phyloP scores from a whole-genome alignment of 2,113 vertebrate genomes.

The Trogon surrucura region DNA sequence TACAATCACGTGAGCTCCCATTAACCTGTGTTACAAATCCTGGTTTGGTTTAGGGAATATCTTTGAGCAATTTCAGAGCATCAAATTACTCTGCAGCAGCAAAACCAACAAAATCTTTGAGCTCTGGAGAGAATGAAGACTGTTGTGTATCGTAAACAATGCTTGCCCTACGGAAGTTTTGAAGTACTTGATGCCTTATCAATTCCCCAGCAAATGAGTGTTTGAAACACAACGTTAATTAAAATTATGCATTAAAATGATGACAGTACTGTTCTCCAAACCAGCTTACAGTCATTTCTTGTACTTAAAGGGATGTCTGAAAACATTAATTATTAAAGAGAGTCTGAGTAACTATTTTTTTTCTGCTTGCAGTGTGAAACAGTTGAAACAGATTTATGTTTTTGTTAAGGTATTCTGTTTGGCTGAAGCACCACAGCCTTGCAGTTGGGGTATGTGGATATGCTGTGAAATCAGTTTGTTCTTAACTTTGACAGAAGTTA shows the following conservation, averaged over 20 bases:
- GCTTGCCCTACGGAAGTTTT: background rate
- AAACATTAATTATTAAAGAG: slow-evolving; percentile 12
- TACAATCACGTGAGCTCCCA: background rate
- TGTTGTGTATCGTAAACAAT: background rate
- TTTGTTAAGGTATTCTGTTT: background rate
- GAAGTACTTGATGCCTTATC: background rate
- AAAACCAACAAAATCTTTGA: background rate
- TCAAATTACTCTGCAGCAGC: slow-evolving; percentile 9
- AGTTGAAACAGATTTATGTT: background rate
- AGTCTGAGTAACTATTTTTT: background rate
- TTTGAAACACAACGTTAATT: background rate
- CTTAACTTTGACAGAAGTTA: background rate
- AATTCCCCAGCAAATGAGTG: background rate
- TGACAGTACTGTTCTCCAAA: background rate
- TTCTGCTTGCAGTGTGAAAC: background rate
- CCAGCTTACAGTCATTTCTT: background rate
- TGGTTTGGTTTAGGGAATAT: background rate
- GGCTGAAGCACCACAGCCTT: background rate
- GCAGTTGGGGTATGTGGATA: background rate
- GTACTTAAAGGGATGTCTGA: background rate
- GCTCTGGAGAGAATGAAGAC: background rate
- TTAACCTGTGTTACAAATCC: background rate
- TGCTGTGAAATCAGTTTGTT: background rate
- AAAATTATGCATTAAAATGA: background rate
- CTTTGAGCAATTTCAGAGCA: background rate